A percentile compares a stretch with the other conserved stretches of the same genome.
phyloP scores from a whole-genome alignment of 2,888 invertebrate genomes.

The Odontocolon sp. region DNA sequence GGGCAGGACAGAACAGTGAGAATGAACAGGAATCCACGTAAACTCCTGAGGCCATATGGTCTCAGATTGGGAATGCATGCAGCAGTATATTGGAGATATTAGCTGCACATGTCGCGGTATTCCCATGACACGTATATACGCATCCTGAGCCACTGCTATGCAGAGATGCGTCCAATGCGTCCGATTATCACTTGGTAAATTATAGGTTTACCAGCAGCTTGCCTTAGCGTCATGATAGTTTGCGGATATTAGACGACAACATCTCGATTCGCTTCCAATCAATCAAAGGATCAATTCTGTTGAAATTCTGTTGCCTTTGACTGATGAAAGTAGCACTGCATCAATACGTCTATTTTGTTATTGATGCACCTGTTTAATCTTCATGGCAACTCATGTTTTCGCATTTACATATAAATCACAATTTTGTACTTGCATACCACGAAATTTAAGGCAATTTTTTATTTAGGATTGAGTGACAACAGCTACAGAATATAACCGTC shows the following conservation, averaged over 20 bases:
- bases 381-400: neutral
- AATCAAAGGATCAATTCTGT: neutral
- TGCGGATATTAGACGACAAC: conserved; percentile 1
- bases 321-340: neutral
- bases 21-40: conserved; percentile 22
- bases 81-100: neutral
- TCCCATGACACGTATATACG: conserved; percentile 29
- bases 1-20: conserved; percentile 14
- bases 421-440: too few species aligned
- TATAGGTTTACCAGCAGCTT: neutral
- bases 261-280: neutral
- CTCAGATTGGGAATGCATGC: conserved; percentile 7
- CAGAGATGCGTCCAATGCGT: neutral
- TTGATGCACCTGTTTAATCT: neutral
- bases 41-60: conserved; percentile 38
- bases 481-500: too few species aligned
- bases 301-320: neutral
- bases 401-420: too few species aligned
- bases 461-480: too few species aligned
- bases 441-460: neutral
- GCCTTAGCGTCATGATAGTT: neutral
- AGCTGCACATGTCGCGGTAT: conserved; percentile 42
- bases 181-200: conserved; percentile 4
- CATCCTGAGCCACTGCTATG: neutral
- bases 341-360: neutral